Percentiles rank a stretch among this genome's conserved stretches.
phyloP scores from a whole-genome alignment of 2,797 vertebrate genomes.

The Carapus acus region DNA sequence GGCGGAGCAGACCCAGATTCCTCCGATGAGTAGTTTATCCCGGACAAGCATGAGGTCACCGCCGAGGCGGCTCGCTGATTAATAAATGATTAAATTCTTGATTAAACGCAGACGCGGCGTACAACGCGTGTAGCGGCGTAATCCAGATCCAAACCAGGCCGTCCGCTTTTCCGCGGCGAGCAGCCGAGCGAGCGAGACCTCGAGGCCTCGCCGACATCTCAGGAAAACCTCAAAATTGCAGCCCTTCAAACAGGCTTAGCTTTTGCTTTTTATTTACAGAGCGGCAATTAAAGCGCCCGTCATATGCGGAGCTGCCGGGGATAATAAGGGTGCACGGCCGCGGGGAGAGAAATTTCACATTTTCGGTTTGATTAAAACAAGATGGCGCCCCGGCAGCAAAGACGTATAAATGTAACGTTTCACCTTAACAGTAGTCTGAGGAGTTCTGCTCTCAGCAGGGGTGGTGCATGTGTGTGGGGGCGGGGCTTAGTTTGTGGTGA shows the following conservation, averaged over 20 bases:
- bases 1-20: conserved; percentile 68
- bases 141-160: not conserved
- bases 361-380: conserved; percentile 34
- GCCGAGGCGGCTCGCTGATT: conserved; percentile 55
- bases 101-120: conserved; percentile 3
- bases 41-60: conserved; percentile 70
- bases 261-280: conserved; percentile 19
- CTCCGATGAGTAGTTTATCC: conserved; percentile 76
- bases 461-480: too few relatives aligned
- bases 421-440: conserved; percentile 18
- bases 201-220: not conserved
- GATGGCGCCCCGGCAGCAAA: conserved; percentile 26
- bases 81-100: not conserved
- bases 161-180: not conserved
- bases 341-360: conserved; percentile 32
- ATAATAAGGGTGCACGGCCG: conserved; percentile 35
- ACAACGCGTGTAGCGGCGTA: not conserved
- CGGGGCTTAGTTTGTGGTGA: too few relatives aligned
- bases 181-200: not conserved
- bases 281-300: conserved; percentile 42
- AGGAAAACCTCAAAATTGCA: not conserved
- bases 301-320: conserved; percentile 32
- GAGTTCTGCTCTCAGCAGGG: not conserved
- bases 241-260: conserved; percentile 5
- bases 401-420: conserved; percentile 28